Evolutionary conservation across 2,113 vertebrate genomes (phyloP).

Genomic region (Pholis gunnellus): DNA sequence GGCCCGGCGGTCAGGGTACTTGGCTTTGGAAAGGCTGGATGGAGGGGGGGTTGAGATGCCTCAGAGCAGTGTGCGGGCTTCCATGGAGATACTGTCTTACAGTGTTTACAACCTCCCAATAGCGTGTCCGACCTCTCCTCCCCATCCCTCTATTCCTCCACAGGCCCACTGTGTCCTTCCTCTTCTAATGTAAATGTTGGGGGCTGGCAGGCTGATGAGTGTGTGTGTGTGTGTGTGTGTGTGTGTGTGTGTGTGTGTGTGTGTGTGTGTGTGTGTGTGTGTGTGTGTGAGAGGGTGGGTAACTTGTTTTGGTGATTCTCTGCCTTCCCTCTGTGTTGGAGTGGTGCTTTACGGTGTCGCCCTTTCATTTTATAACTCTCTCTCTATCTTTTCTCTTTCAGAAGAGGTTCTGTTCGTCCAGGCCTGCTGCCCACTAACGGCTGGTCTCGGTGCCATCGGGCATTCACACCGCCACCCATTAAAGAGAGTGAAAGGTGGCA

Average conservation of each 20-base stretch:
- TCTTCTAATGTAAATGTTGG: conserved; percentile 86
- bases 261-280: conserved; percentile 43
- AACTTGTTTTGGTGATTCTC: conserved; percentile 72
- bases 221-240: conserved; percentile 40
- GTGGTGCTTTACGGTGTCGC: conserved; percentile 66
- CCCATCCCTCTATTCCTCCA: conserved; percentile 67
- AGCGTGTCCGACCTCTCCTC: conserved; percentile 72
- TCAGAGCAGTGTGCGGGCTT: conserved; percentile 74
- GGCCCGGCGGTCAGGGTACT: conserved; percentile 66
- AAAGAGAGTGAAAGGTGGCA: conserved; percentile 71
- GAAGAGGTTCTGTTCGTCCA: conserved; percentile 68
- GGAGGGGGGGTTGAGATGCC: conserved; percentile 75
- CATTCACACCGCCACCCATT: conserved; percentile 67
- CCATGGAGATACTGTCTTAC: conserved; percentile 85
- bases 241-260: conserved; percentile 44
- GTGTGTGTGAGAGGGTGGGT: conserved; percentile 42
- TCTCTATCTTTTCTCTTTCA: conserved; percentile 66
- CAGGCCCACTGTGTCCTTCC: conserved; percentile 75
- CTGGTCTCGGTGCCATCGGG: conserved; percentile 61
- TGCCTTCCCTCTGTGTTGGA: conserved; percentile 66
- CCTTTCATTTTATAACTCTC: conserved; percentile 69
- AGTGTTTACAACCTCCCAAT: conserved; percentile 82
- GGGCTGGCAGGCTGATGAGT: conserved; percentile 68
- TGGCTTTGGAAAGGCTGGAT: conserved; percentile 73
- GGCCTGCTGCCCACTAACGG: conserved; percentile 67